These are phyloP conservation scores for Anguilla japonica DNA, from an alignment of 2,113 vertebrate genomes.

Conservation along the genomic window DNA sequence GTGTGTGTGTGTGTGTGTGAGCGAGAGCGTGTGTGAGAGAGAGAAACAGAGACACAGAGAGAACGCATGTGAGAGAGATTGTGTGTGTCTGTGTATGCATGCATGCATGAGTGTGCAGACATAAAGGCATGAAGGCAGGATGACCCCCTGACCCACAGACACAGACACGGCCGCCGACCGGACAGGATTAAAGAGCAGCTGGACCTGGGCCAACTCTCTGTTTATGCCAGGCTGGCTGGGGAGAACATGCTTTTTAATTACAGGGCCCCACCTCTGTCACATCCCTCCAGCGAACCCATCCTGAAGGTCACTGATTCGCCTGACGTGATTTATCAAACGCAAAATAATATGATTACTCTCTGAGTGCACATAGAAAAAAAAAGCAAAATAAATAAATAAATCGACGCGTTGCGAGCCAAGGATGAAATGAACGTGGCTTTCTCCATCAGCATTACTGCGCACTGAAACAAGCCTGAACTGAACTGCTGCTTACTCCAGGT, in stretches of 20 bases:
- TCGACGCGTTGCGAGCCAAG: conserved; percentile 31
- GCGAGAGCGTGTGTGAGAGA: too few species aligned
- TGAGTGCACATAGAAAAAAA: conserved; percentile 38
- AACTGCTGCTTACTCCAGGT: background rate
- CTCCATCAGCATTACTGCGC: conserved; percentile 38
- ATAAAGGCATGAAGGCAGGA: conserved; percentile 62
- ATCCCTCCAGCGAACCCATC: conserved; percentile 67
- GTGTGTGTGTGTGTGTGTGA: background rate
- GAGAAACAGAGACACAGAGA: too few species aligned
- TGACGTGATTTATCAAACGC: conserved; percentile 66
- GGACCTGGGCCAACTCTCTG: conserved; percentile 71
- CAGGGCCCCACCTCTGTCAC: conserved; percentile 73
- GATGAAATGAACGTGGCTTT: conserved; percentile 37
- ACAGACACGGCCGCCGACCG: conserved; percentile 52
- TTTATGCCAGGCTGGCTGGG: conserved; percentile 76
- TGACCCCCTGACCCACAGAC: conserved; percentile 79
- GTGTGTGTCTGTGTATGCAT: conserved; percentile 37
- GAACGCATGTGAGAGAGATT: too few species aligned
- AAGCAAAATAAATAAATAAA: conserved; percentile 15
- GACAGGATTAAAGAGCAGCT: conserved; percentile 79
- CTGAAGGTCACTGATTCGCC: conserved; percentile 62
- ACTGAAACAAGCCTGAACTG: background rate
- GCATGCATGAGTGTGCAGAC: conserved; percentile 62
- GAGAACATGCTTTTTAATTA: conserved; percentile 86
- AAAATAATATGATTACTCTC: conserved; percentile 65